These are phyloP conservation scores for Corvus hawaiiensis DNA, from an alignment of 2,113 vertebrate species.

Conservation along the genomic window DNA sequence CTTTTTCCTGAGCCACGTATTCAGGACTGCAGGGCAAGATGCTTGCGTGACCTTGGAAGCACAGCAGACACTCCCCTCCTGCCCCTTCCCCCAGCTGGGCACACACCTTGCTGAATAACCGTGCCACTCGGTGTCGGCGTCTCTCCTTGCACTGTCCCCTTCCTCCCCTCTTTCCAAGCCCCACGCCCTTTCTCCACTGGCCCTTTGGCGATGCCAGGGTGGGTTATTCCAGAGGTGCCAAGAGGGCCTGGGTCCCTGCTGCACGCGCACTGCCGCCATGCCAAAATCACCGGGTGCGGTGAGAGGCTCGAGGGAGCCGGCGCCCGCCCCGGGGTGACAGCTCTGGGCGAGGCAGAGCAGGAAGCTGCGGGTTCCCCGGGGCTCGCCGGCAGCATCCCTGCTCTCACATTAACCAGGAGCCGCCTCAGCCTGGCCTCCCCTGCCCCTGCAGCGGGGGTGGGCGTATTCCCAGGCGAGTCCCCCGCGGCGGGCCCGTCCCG, in stretches of 20 bases:
- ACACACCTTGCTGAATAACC: background rate
- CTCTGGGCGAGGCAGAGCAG: background rate
- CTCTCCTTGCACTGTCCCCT: background rate
- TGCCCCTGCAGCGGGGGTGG: background rate
- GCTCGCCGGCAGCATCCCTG: background rate
- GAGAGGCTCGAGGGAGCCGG: background rate
- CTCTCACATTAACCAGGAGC: background rate
- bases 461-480: background rate
- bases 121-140: rapidly evolving
- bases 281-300: background rate
- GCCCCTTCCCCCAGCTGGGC: background rate
- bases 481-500: background rate
- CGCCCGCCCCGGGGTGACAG: background rate
- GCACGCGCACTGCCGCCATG: background rate
- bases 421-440: background rate
- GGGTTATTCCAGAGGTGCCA: background rate
- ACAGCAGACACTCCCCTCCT: background rate
- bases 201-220: background rate
- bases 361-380: background rate
- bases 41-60: rapidly evolving
- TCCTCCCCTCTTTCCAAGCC: background rate
- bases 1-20: background rate
- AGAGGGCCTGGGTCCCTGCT: background rate
- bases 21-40: background rate
- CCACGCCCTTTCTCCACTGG: background rate